Evolutionary conservation across 2,113 vertebrate species (phyloP), one percentile per base, ranked within the genome.

Genomic region (Gavialis gangeticus): DNA sequence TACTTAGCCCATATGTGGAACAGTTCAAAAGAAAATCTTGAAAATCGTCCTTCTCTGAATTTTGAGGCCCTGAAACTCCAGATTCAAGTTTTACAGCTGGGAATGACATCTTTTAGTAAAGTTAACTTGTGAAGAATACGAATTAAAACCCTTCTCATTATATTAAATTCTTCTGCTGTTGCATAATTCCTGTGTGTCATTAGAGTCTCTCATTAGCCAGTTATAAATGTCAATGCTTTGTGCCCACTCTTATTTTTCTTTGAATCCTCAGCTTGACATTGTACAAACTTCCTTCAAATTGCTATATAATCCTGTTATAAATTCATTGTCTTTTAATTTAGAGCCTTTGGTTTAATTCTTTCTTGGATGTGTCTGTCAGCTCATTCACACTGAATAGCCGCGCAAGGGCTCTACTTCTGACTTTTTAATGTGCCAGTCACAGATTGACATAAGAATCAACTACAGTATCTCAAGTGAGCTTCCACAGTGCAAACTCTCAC

Each of bases 271-370:
- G 62, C 34, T 94, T 73, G 82, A 30, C 59, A 60, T 87, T 87
- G 90, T 83, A 83, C 56, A 90, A 87, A 95, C 82, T 79, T 89
- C 77, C 87, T 93, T 93, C 87, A 92, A 85, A 80, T 37, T 82
- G 15, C 60, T 87, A 22, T 87, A 90, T 96, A 96, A 96, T 97
- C 93, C 88, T 94, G 84, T 93, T 95, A 94, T 87, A 96, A 95
- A 96, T 96, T 87, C 91, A 96, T 84, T 93, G 89, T 82, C 25
- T 95, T 96, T 95, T 89, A 79, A 94, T 94, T 96, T 96, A 89
- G 91, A 90, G 64, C 46, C 69, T 94, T 92, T 83, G 56, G 87
- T 88, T 91, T 88, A 95, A 93, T 96, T 95, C 92, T 95, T 95
- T 94, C 73, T 87, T 71, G 76, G 87, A 88, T 64, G 64, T 87